A percentile compares a stretch with the other conserved stretches of the same genome.
phyloP scores from a whole-genome alignment of 2,797 vertebrate genomes.

The Clarias pachynema region DNA sequence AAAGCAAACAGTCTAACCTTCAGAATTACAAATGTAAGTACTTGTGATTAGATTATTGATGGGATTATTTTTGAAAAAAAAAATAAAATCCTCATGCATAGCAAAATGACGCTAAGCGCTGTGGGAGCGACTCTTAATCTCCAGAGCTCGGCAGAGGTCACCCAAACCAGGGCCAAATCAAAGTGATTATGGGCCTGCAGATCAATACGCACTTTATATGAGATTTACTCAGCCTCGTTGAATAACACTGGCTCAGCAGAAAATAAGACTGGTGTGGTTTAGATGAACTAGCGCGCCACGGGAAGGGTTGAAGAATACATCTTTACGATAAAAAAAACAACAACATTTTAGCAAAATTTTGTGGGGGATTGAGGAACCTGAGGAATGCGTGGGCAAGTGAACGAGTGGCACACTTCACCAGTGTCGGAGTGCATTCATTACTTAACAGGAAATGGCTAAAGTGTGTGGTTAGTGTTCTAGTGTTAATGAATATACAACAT shows the following conservation, averaged over 20 bases:
- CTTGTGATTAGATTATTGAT: slow-evolving; percentile 72
- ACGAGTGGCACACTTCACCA: neutral
- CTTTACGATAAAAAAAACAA: slow-evolving; percentile 55
- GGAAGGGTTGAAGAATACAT: slow-evolving; percentile 64
- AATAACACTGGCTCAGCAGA: slow-evolving; percentile 73
- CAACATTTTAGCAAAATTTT: slow-evolving; percentile 35
- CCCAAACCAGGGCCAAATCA: slow-evolving; percentile 74
- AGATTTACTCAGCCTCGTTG: slow-evolving; percentile 69
- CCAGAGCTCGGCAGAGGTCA: slow-evolving; percentile 64
- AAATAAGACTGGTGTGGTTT: slow-evolving; percentile 54
- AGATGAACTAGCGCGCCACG: slow-evolving; percentile 49
- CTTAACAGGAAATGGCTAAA: slow-evolving; percentile 35
- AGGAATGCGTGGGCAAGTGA: neutral
- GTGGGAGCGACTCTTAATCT: slow-evolving; percentile 41
- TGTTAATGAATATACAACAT: slow-evolving; percentile 45
- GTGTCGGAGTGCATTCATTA: slow-evolving; percentile 26
- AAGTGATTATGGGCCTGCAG: slow-evolving; percentile 76
- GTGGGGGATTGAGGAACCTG: neutral
- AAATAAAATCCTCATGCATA: slow-evolving; percentile 54
- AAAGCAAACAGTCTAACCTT: slow-evolving; percentile 25
- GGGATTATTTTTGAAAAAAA: slow-evolving; percentile 63
- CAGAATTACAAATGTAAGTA: slow-evolving; percentile 61
- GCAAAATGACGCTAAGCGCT: slow-evolving; percentile 29
- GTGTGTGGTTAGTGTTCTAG: slow-evolving; percentile 44
- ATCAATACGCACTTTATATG: slow-evolving; percentile 81